phyloP scores from a whole-genome alignment of 1,140 invertebrate genomes.

The Goniozus legneri region DNA sequence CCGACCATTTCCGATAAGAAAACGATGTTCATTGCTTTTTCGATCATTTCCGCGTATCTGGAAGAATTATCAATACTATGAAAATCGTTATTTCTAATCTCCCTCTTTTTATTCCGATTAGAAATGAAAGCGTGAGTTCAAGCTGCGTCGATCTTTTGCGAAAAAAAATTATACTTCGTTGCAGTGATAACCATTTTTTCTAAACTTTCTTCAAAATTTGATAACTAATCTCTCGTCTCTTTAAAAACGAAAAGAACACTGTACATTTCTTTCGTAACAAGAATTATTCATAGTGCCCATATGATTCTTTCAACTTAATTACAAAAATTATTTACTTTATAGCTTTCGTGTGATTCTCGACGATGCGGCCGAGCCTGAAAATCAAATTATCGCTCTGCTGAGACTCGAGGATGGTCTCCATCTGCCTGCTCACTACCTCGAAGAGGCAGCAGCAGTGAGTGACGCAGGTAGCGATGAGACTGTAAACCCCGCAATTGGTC shows the following conservation, averaged over 20 bases:
- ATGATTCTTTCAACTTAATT: too few species aligned
- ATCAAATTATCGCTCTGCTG: neutral
- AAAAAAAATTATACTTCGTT: too few species aligned
- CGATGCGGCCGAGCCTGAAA: constrained; percentile 14
- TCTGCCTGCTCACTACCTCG: constrained; percentile 31
- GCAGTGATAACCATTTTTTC: too few species aligned
- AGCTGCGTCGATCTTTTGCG: too few species aligned
- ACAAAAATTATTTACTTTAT: constrained; percentile 38
- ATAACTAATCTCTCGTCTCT: too few species aligned
- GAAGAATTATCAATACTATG: constrained; percentile 8
- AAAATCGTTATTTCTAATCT: too few species aligned
- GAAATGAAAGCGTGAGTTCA: too few species aligned
- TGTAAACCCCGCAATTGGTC: constrained; percentile 44
- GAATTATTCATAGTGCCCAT: too few species aligned
- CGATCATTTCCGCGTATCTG: constrained; percentile 41
- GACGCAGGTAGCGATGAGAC: constrained; percentile 35
- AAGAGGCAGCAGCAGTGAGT: constrained; percentile 43
- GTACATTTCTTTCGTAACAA: too few species aligned
- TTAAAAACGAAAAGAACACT: too few species aligned
- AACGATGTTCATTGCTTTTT: constrained; percentile 39
- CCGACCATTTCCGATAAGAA: constrained; percentile 45
- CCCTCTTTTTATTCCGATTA: too few species aligned
- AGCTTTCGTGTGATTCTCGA: constrained; percentile 33
- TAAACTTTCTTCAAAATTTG: too few species aligned
- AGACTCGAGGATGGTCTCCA: constrained; percentile 18